Base-by-base conservation (phyloP, 64 coral and sea anemone species). In the Porites australiensis region DNA sequence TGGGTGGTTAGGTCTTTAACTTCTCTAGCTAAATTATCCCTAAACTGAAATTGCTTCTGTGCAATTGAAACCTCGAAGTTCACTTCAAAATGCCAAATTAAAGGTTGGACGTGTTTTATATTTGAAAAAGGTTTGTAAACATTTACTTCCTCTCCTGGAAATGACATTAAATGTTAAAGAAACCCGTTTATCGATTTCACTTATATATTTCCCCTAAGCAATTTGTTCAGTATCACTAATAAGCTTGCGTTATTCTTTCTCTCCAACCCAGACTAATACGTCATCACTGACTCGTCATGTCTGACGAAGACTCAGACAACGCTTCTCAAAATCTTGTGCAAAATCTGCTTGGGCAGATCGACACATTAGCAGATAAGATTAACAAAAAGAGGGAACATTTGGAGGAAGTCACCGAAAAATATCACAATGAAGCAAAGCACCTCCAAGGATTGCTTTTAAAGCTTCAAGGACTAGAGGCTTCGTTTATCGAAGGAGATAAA, bases 361-460 rank as follows among this genome's bases (percentile, higher is more conserved):
- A 66, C 11, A 67, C 75, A 9, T 77, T 79, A 44, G 5, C 14
- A 44, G 85, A 79, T 6, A 93, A 50, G 64, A 87, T 79, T 52
- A 75, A 77, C 18, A 76, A 76, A 70, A 93, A 87, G 91, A 86
- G 21, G 27, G 50, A 70, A 66, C 78, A 87, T 44, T 64, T 93
- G 13, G 58, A 87, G 44, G 91, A 93, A 43, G 83, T 93, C 18
- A 58, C 85, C 16, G 74, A 83, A 53, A 77, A 75, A 54, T 87
- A 77, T 59, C 63, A 93, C 71, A 93, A 93, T 77, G 91, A 93
- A 76, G 85, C 83, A 13, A n/a, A 21, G 44, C 70, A 87, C 44
- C 83, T 87, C 58, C 60, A 72, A 76, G 75, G 59, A 22, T 65
- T 87, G 12, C 44, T 77, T 2, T 77, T 74, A 8, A 83, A 81